Conservation (phyloP, 2,797 vertebrate genomes). For the Etheostoma perlongum region DNA sequence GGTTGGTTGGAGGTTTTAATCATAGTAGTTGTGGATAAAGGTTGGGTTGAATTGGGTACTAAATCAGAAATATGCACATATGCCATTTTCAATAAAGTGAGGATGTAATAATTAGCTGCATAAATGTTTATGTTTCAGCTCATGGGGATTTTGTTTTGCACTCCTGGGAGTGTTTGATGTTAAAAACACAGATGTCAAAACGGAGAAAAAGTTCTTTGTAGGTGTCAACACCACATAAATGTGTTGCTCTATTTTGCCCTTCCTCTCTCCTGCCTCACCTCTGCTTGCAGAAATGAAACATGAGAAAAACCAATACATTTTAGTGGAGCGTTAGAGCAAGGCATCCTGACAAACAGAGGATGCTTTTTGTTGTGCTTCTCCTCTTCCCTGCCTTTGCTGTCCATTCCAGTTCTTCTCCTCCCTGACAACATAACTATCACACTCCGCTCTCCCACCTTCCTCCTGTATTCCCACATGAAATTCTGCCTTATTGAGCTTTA, state of each 20-base stretch:
- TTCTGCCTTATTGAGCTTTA: constrained; percentile 44
- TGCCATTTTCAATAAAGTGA: constrained; percentile 32
- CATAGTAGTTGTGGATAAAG: constrained; percentile 31
- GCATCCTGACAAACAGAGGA: constrained; percentile 55
- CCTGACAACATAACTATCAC: constrained; percentile 61
- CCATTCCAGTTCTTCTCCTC: constrained; percentile 55
- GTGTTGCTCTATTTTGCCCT: constrained; percentile 17
- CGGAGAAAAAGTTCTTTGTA: constrained; percentile 22
- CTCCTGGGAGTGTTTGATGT: constrained; percentile 17
- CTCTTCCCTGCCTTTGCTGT: constrained; percentile 41
- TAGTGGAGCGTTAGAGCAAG: constrained; percentile 20
- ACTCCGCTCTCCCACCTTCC: constrained; percentile 18
- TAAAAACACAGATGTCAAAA: constrained; percentile 31
- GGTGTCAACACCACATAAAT: constrained; percentile 32
- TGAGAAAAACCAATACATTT: constrained; percentile 50
- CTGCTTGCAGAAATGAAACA: constrained; percentile 46
- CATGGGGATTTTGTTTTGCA: neutral
- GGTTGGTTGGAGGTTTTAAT: constrained; percentile 51
- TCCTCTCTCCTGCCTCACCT: constrained; percentile 7
- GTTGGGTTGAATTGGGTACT: constrained; percentile 13
- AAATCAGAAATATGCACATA: constrained; percentile 40
- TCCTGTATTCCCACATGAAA: constrained; percentile 47
- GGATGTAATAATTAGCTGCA: constrained; percentile 17
- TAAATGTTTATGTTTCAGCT: constrained; percentile 25
- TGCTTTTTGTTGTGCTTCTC: constrained; percentile 58